Base-by-base conservation (phyloP, 2,888 invertebrate species). In the Chalcosyrphus nemorum region DNA sequence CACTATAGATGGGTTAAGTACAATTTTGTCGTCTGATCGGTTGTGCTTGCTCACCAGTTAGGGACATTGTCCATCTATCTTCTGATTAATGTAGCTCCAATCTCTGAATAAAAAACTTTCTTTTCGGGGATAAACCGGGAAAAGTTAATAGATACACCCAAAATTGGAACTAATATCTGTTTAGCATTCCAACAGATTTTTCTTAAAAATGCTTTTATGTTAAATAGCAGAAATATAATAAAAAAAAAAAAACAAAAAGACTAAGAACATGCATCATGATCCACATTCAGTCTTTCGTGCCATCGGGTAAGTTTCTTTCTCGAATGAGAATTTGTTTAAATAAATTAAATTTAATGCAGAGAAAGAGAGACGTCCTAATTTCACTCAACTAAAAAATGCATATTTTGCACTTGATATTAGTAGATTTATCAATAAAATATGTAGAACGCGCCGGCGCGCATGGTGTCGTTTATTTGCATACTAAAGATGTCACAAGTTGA, bases 321-420 rank as follows among this genome's bases (percentile, higher is more conserved):
- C 13, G 19, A 61, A 45, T 61, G n/a, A 27, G 35, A 50, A 65
- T 50, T 38, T 52, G 5, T 52, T 50, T 52, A 65, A 65, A 50
- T 50, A 65, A 65, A 65, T 50, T 65, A 50, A 32, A 38, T 9
- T 24, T 5, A 35, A 13, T 0, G 13, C 11, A 13, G 27, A 27
- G 59, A 43, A 15, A 1, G n/a, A 9, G 21, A 41, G 52, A 5
- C 38, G 74, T 17, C 65, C 56, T 47, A 74, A 56, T 74, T 74
- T 65, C 56, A 45, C 47, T 38, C 15, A 15, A 21, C 24, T 71
- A 38, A 71, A 32, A 45, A 43, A 38, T 66, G 65, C 54, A 75
- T 75, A 47, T 66, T 75, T 66, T 47, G 47, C 45, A 56, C 15
- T 35, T 38, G 47, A 47, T 56, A 47, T 65, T 45, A 13, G 72